phyloP scores from a whole-genome alignment of 2,888 invertebrate species.

The Tridacna crocea region DNA sequence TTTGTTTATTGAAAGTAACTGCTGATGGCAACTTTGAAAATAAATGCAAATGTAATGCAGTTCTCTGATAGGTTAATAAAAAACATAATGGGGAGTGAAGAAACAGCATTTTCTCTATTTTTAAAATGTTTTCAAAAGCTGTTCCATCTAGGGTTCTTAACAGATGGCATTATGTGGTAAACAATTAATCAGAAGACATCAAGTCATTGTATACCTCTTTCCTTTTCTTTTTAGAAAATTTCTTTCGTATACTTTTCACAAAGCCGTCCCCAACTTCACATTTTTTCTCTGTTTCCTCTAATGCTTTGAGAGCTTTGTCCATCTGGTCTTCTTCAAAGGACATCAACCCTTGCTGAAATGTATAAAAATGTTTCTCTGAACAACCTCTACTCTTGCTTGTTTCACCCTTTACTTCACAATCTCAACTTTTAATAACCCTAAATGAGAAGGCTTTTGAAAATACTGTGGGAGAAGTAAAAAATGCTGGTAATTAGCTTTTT shows the following conservation, averaged over 20 bases:
- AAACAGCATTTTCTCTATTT: not conserved
- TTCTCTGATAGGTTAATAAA: not conserved
- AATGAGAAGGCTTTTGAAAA: not conserved
- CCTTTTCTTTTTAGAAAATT: constrained; percentile 85
- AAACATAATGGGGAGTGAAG: not conserved
- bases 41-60: not conserved
- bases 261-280: constrained; percentile 85
- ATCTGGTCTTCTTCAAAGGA: constrained; percentile 89
- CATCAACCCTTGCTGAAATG: constrained; percentile 88
- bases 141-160: not conserved
- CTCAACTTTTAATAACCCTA: no score
- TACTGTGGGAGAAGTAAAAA: not conserved
- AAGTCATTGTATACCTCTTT: constrained; percentile 70
- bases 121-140: not conserved
- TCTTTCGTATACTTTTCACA: constrained; percentile 85
- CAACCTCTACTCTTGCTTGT: no score
- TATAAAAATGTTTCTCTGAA: no score
- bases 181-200: not conserved
- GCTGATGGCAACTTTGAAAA: no score
- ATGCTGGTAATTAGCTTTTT: not conserved
- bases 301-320: constrained; percentile 86
- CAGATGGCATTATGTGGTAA: not conserved
- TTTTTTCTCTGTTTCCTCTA: constrained; percentile 87
- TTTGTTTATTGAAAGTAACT: no score
- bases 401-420: no score